These are phyloP conservation scores for Notocelia uddmanniana DNA, from an alignment of 2,888 invertebrate species.

Conservation along the genomic window DNA sequence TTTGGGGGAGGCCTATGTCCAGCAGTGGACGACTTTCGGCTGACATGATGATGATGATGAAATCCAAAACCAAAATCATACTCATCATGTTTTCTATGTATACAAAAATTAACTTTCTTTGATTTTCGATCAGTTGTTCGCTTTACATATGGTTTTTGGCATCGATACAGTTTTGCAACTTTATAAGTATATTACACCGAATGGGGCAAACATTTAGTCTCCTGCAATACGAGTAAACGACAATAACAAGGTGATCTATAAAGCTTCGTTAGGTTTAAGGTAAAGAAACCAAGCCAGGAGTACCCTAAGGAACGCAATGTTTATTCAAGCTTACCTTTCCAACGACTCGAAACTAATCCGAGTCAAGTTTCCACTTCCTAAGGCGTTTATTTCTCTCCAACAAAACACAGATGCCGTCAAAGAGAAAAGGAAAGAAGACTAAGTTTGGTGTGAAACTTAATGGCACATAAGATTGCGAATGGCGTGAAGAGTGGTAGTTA, in stretches of 20 bases:
- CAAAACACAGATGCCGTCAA: conserved; percentile 7
- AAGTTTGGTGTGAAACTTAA: conserved; percentile 2
- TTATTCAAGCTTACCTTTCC: conserved; percentile 39
- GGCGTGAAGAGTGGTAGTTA: conserved; percentile 18
- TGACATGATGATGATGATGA: too few relatives aligned
- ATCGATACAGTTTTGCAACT: too few relatives aligned
- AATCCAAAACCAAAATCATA: too few relatives aligned
- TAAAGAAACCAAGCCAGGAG: conserved; percentile 17
- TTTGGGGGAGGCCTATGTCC: too few relatives aligned
- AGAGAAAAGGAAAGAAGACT: conserved; percentile 10
- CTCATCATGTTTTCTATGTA: too few relatives aligned
- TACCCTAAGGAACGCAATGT: conserved; percentile 48
- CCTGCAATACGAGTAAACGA: neutral
- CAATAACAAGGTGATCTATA: neutral
- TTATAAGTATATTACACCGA: too few relatives aligned
- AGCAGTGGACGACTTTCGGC: too few relatives aligned
- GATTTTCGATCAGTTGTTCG: too few relatives aligned
- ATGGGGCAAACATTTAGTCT: neutral
- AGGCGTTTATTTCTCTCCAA: conserved; percentile 2
- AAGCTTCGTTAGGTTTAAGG: conserved; percentile 24
- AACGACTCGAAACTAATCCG: conserved; percentile 3
- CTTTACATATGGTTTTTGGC: too few relatives aligned
- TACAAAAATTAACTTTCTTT: too few relatives aligned
- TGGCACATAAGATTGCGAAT: conserved; percentile 14
- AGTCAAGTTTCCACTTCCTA: neutral